These are phyloP conservation scores for Orthonyx spaldingii DNA, from an alignment of 2,113 vertebrate genomes.

Conservation along the genomic window DNA sequence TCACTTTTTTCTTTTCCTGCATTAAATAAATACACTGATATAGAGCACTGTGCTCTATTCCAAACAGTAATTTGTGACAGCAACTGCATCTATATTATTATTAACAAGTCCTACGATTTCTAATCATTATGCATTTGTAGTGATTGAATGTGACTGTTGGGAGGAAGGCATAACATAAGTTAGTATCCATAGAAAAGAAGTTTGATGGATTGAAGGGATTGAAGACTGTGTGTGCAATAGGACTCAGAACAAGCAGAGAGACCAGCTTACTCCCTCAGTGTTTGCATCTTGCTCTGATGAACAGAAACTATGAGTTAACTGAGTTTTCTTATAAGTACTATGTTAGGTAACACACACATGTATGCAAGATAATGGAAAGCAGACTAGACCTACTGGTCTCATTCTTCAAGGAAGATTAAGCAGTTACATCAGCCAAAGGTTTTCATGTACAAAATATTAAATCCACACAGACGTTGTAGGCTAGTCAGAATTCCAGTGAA, in stretches of 20 bases:
- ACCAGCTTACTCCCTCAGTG: background rate
- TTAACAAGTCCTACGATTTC: background rate
- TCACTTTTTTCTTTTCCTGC: background rate
- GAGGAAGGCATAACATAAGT: background rate
- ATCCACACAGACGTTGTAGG: background rate
- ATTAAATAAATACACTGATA: background rate
- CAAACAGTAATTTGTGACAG: background rate
- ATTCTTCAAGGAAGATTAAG: background rate
- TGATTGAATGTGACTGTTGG: background rate
- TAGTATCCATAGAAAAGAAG: background rate
- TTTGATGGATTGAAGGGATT: background rate
- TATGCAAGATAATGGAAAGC: background rate
- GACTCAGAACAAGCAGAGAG: background rate
- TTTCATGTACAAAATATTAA: background rate
- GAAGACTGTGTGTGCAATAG: background rate
- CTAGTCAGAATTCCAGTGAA: background rate
- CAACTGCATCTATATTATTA: background rate
- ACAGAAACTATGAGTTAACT: background rate
- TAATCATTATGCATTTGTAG: background rate
- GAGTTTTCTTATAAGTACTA: background rate
- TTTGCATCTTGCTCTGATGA: background rate
- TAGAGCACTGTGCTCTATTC: background rate
- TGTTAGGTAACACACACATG: background rate
- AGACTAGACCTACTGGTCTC: background rate
- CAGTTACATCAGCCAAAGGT: background rate